Conservation (phyloP, 2,797 vertebrate genomes). For the Scomberomorus guttatus region DNA sequence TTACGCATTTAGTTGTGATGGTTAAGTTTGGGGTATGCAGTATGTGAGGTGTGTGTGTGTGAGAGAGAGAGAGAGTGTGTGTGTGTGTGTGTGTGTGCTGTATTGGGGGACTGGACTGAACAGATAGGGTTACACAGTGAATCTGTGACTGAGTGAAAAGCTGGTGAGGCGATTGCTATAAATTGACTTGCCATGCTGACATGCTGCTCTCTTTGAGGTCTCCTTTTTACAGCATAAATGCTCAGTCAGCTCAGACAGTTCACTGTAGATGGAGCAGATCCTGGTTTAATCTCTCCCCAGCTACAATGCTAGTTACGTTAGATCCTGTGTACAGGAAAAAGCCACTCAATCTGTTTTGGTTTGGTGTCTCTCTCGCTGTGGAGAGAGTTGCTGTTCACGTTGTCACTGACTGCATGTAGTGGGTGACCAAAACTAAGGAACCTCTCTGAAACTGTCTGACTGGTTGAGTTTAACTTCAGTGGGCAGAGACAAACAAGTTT, state of each 20-base stretch:
- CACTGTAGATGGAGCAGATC: conserved; percentile 55
- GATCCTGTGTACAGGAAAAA: conserved; percentile 11
- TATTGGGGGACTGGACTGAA: conserved; percentile 20
- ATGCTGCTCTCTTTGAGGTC: conserved; percentile 69
- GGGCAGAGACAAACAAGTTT: not conserved
- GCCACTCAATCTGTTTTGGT: conserved; percentile 4
- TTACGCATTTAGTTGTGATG: too few relatives aligned
- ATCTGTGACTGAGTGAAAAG: conserved; percentile 57
- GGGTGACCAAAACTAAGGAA: not conserved
- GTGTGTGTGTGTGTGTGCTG: conserved; percentile 5
- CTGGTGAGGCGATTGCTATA: conserved; percentile 67
- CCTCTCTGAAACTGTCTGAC: too few relatives aligned
- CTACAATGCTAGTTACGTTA: conserved; percentile 32
- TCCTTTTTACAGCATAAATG: conserved; percentile 63
- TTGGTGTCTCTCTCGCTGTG: not conserved
- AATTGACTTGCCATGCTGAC: conserved; percentile 75
- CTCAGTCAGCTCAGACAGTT: conserved; percentile 72
- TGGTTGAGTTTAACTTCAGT: not conserved
- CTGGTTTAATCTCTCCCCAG: conserved; percentile 60
- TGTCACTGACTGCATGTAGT: not conserved
- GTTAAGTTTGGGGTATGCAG: too few relatives aligned
- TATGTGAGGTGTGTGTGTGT: too few relatives aligned
- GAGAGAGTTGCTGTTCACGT: conserved; percentile 3
- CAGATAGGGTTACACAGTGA: conserved; percentile 74
- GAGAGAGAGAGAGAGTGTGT: too few relatives aligned